Percentiles rank a stretch among this genome's conserved stretches.
Conservation (phyloP, 2,888 invertebrate genomes). For the Axea sp. region DNA sequence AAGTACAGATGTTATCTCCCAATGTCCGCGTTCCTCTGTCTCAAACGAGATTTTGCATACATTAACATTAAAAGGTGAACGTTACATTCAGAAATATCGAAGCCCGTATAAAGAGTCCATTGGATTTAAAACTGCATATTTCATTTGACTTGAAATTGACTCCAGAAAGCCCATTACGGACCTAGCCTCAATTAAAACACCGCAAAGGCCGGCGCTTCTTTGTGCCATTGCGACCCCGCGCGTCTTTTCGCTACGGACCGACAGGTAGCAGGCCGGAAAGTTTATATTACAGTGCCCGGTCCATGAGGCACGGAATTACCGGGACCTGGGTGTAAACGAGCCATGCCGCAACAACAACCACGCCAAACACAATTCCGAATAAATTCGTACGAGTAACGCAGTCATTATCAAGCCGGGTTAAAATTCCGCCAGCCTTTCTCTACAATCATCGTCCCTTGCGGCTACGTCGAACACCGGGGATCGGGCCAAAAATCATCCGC, state of each 20-base stretch:
- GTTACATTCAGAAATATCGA: slow-evolving; percentile 5
- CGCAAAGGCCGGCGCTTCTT: slow-evolving; percentile 48
- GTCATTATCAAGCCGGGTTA: slow-evolving; percentile 57
- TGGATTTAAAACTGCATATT: slow-evolving; percentile 37
- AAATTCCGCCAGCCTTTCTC: slow-evolving; percentile 32
- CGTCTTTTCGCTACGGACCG: slow-evolving; percentile 46
- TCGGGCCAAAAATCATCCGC: slow-evolving; percentile 40
- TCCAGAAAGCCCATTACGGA: slow-evolving; percentile 48
- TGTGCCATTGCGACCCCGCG: slow-evolving; percentile 40
- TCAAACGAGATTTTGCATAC: too few species aligned
- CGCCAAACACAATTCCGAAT: slow-evolving; percentile 60
- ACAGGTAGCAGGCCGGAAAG: slow-evolving; percentile 43
- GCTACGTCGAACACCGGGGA: slow-evolving; percentile 4
- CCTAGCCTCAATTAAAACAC: slow-evolving; percentile 52
- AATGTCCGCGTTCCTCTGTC: too few species aligned
- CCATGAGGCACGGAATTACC: slow-evolving; percentile 40
- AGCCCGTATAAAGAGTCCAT: slow-evolving; percentile 18
- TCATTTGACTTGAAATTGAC: slow-evolving; percentile 55
- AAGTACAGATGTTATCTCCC: too few species aligned
- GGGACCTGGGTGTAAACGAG: slow-evolving; percentile 55
- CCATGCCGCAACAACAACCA: slow-evolving; percentile 62
- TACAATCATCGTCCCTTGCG: slow-evolving; percentile 31
- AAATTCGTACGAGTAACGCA: slow-evolving; percentile 44
- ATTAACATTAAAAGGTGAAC: too few species aligned
- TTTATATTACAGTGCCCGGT: slow-evolving; percentile 43